Percentiles rank a stretch among this genome's conserved stretches.
phyloP scores from a whole-genome alignment of 2,888 invertebrate genomes.

The Eutolmus rufibarbis region DNA sequence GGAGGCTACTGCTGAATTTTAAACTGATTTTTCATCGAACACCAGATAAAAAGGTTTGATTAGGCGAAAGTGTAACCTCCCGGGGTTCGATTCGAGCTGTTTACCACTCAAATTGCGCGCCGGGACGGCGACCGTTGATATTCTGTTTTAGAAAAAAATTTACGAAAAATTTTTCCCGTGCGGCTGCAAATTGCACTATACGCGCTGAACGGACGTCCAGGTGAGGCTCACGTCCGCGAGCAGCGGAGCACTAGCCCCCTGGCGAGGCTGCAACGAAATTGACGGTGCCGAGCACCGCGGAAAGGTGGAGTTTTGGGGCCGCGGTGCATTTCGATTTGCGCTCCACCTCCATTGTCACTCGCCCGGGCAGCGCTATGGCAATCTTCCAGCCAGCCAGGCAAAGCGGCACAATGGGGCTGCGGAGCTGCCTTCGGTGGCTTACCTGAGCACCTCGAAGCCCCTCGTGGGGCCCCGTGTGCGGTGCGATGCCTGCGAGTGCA shows the following conservation, averaged over 20 bases:
- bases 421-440: conserved; percentile 12
- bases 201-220: neutral
- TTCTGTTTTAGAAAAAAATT: neutral
- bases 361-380: neutral
- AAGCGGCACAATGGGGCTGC: neutral
- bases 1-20: neutral
- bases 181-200: neutral
- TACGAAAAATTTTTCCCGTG: neutral
- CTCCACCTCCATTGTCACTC: conserved; percentile 33
- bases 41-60: neutral
- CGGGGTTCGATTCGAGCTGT: neutral
- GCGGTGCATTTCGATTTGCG: conserved; percentile 1
- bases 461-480: neutral
- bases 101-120: neutral
- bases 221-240: neutral
- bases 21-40: neutral
- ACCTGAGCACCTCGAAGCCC: neutral
- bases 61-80: neutral
- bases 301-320: conserved; percentile 20
- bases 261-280: neutral
- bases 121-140: neutral
- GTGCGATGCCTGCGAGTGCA: neutral
- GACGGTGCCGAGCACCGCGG: neutral
- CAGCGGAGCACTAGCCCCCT: neutral
- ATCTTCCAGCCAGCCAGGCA: neutral